Evolutionary conservation across 2,113 vertebrate species (phyloP).

Genomic region (Hymenochirus boettgeri): DNA sequence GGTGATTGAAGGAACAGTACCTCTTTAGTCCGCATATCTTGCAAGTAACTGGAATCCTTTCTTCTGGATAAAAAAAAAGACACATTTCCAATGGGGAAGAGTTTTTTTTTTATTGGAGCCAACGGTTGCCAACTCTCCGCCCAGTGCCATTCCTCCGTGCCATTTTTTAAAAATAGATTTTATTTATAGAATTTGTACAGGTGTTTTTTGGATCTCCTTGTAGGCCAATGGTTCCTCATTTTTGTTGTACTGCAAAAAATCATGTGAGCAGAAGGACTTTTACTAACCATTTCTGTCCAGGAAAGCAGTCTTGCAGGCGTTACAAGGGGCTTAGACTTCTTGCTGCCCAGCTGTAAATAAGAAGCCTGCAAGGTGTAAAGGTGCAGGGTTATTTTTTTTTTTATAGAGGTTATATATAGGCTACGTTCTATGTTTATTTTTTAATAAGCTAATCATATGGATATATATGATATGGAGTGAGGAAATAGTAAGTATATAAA

Average conservation of each 20-base stretch:
- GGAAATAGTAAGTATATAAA: slow-evolving; percentile 25
- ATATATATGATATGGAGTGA: not conserved
- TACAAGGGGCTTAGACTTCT: rapidly evolving
- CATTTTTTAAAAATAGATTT: slow-evolving; percentile 2
- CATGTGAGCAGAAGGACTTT: not conserved
- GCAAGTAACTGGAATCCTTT: not conserved
- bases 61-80: too few relatives aligned
- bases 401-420: slow-evolving; percentile 13
- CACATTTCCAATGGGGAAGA: too few relatives aligned
- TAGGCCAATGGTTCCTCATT: not conserved
- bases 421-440: slow-evolving; percentile 27
- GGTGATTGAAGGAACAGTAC: not conserved
- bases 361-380: not conserved
- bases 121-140: too few relatives aligned
- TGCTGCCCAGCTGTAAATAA: rapidly evolving
- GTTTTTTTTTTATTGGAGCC: not conserved
- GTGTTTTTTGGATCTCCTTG: not conserved
- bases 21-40: not conserved
- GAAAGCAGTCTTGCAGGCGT: not conserved
- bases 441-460: slow-evolving; percentile 32
- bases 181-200: not conserved
- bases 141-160: slow-evolving; percentile 22
- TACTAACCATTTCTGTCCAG: slow-evolving; percentile 2
- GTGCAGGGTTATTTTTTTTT: slow-evolving; percentile 9
- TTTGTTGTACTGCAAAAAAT: not conserved